Percentiles rank a stretch among this genome's conserved stretches.
Evolutionary conservation across 92 coral and sea anemone species (phyloP).

Genomic region (Plumapathes pennacea): DNA sequence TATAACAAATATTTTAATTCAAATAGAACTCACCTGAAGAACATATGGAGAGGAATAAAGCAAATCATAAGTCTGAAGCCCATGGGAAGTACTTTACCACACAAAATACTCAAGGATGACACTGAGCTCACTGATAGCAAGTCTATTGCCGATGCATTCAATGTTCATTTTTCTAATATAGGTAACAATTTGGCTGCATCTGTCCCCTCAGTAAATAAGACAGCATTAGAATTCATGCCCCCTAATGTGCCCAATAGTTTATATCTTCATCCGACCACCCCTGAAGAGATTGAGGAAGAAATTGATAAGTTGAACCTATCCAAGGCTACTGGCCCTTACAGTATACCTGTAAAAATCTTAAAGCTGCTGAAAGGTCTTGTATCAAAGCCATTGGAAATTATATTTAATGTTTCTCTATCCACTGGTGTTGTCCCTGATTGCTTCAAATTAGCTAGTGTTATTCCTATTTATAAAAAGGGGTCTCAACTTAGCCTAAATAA

Average conservation of each 20-base stretch:
- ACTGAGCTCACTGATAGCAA: slow-evolving; percentile 31
- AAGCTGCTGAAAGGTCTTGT: slow-evolving; percentile 36
- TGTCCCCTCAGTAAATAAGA: slow-evolving; percentile 19
- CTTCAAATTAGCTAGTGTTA: slow-evolving; percentile 26
- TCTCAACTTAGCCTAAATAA: slow-evolving; percentile 23
- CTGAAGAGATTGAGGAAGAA: slow-evolving; percentile 42
- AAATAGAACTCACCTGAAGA: slow-evolving; percentile 24
- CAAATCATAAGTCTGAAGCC: slow-evolving; percentile 41
- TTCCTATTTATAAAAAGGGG: slow-evolving; percentile 44
- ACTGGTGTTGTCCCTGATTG: slow-evolving; percentile 41
- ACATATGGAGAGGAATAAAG: slow-evolving; percentile 39
- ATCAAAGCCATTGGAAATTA: slow-evolving; percentile 41
- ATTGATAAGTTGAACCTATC: slow-evolving; percentile 17
- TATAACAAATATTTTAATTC: slow-evolving; percentile 25
- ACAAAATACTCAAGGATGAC: slow-evolving; percentile 19
- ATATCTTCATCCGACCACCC: slow-evolving; percentile 35
- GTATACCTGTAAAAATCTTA: slow-evolving; percentile 32
- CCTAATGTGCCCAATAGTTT: slow-evolving; percentile 20
- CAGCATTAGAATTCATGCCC: slow-evolving; percentile 18
- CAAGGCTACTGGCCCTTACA: slow-evolving; percentile 53
- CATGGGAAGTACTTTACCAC: not conserved
- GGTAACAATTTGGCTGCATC: slow-evolving; percentile 19
- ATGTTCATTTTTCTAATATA: slow-evolving; percentile 35
- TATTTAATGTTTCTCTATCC: slow-evolving; percentile 38
- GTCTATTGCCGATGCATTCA: slow-evolving; percentile 46